A percentile compares a stretch with the other conserved stretches of the same genome.
phyloP scores from a whole-genome alignment of 2,113 vertebrate species.

The Pleuronectes platessa region DNA sequence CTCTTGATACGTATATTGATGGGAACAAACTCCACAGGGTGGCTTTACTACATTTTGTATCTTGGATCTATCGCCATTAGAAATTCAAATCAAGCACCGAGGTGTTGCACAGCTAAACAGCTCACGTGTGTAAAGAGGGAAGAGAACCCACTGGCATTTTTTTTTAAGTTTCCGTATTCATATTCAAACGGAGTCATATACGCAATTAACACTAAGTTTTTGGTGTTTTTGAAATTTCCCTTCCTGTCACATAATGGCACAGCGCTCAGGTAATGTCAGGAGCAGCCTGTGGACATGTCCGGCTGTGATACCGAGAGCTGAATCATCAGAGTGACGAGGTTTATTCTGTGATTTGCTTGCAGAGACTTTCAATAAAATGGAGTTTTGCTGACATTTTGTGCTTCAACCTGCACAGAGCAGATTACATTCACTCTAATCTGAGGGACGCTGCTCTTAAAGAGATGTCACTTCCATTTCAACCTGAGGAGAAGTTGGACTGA shows the following conservation, averaged over 20 bases:
- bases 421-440: no score
- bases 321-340: conserved; percentile 10
- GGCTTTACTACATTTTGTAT: background rate
- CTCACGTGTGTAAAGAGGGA: background rate
- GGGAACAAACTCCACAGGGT: background rate
- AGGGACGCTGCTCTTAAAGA: no score
- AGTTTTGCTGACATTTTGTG: no score
- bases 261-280: conserved; percentile 44
- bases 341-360: conserved; percentile 7
- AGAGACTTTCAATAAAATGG: background rate
- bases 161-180: conserved; percentile 3
- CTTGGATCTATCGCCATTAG: background rate
- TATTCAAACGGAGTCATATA: conserved; percentile 5
- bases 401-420: no score
- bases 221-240: conserved; percentile 24
- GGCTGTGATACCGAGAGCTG: conserved; percentile 16
- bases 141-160: background rate
- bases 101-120: background rate
- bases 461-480: background rate
- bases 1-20: background rate
- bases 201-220: conserved; percentile 28
- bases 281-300: conserved; percentile 40
- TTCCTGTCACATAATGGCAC: conserved; percentile 47
- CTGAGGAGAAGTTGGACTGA: background rate
- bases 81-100: background rate